Conservation (phyloP, 1,140 invertebrate genomes). For the Dinoponera quadriceps region DNA sequence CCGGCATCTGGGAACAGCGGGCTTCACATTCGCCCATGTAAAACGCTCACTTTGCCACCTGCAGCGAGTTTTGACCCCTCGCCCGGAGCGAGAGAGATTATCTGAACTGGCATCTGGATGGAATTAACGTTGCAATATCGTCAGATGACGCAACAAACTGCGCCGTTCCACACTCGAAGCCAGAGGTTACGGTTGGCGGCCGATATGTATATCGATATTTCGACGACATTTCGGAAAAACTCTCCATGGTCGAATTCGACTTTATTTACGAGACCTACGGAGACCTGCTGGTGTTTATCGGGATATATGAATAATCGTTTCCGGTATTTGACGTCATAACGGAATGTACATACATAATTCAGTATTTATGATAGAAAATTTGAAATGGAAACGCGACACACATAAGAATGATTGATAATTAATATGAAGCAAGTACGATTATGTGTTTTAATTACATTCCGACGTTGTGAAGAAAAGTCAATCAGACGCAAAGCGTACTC, state of each 20-base stretch:
- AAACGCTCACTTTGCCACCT: slow-evolving; percentile 57
- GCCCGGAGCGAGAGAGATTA: not conserved
- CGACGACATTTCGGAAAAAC: not conserved
- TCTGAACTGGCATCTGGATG: slow-evolving; percentile 26
- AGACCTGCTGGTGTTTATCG: not conserved
- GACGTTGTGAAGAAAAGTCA: not conserved
- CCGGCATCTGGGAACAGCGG: slow-evolving; percentile 39
- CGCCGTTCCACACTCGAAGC: not conserved
- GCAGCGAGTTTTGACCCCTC: slow-evolving; percentile 14
- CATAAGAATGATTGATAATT: too few species aligned
- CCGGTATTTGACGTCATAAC: not conserved
- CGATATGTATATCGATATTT: not conserved
- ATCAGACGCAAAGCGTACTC: not conserved
- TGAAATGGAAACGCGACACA: too few species aligned
- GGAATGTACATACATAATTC: not conserved
- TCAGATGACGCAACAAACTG: slow-evolving; percentile 39
- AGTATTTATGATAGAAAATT: too few species aligned
- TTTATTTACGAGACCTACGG: too few species aligned
- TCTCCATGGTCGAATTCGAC: not conserved
- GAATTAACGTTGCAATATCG: slow-evolving; percentile 54
- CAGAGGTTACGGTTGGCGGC: slow-evolving; percentile 2
- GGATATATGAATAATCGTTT: not conserved
- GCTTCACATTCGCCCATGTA: slow-evolving; percentile 19
- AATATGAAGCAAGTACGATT: too few species aligned
- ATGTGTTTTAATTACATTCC: too few species aligned